A percentile compares a stretch with the other conserved stretches of the same genome.
These are phyloP conservation scores for Alosa sapidissima DNA, from an alignment of 2,797 vertebrate genomes.

Conservation along the genomic window DNA sequence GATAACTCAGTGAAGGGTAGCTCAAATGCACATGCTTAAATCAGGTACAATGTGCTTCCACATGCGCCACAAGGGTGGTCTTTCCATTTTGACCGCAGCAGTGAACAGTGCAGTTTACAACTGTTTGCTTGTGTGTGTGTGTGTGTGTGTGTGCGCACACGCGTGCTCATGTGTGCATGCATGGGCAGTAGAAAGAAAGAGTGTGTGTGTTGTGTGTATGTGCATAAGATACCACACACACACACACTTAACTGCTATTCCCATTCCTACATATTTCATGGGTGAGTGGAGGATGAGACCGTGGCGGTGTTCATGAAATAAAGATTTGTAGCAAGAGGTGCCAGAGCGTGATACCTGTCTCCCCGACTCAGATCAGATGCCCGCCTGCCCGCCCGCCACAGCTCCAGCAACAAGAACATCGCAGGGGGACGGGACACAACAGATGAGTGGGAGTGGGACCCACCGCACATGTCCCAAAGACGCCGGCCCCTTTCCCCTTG, in stretches of 20 bases:
- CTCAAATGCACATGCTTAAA: neutral
- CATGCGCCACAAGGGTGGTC: neutral
- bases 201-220: neutral
- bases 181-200: no score
- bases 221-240: neutral
- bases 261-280: neutral
- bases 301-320: conserved; percentile 17
- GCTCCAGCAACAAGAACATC: neutral
- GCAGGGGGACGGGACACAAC: neutral
- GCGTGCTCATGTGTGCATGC: no score
- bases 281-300: neutral
- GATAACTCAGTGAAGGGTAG: neutral
- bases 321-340: conserved; percentile 21
- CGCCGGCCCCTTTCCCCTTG: no score
- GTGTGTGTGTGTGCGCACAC: neutral
- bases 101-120: neutral
- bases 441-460: neutral
- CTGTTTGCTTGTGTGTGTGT: neutral
- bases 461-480: neutral
- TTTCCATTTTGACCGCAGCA: neutral
- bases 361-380: neutral
- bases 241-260: conserved; percentile 13
- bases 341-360: conserved; percentile 4
- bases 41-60: neutral
- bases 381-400: neutral